A percentile compares a stretch with the other conserved stretches of the same genome.
These are phyloP conservation scores for Sycophila sp. DNA, from an alignment of 1,140 invertebrate genomes.

Conservation along the genomic window DNA sequence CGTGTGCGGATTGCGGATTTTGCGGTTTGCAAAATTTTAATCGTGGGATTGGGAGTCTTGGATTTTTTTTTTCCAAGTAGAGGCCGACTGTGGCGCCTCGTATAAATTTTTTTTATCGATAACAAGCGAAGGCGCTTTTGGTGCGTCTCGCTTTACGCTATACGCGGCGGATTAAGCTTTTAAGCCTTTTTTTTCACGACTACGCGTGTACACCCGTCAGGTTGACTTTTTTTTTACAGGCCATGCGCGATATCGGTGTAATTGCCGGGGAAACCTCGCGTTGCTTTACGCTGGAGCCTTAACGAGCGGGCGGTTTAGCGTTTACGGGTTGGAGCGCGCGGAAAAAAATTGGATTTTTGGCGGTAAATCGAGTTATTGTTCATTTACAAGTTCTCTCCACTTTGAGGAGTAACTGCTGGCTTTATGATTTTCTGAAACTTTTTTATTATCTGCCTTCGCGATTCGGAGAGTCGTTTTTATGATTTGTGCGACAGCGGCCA, in stretches of 20 bases:
- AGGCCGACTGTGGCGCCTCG: not conserved
- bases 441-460: too few relatives aligned
- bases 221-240: not conserved
- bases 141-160: too few relatives aligned
- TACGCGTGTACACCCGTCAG: not conserved
- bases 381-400: too few relatives aligned
- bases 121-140: slow-evolving; percentile 7
- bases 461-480: too few relatives aligned
- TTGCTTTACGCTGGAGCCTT: not conserved
- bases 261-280: not conserved
- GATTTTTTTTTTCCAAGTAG: too few relatives aligned
- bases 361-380: not conserved
- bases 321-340: not conserved
- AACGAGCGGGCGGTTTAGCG: not conserved
- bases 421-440: too few relatives aligned
- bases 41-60: too few relatives aligned
- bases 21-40: too few relatives aligned
- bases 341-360: slow-evolving; percentile 27
- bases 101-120: slow-evolving; percentile 26
- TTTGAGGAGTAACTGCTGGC: too few relatives aligned
- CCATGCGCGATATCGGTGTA: not conserved
- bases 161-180: not conserved
- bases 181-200: not conserved
- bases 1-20: too few relatives aligned
- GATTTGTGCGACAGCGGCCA: too few relatives aligned